Evolutionary conservation across 2,888 invertebrate species (phyloP), one percentile per base, ranked within the genome.

Genomic region (Drosophila percnosoma): DNA sequence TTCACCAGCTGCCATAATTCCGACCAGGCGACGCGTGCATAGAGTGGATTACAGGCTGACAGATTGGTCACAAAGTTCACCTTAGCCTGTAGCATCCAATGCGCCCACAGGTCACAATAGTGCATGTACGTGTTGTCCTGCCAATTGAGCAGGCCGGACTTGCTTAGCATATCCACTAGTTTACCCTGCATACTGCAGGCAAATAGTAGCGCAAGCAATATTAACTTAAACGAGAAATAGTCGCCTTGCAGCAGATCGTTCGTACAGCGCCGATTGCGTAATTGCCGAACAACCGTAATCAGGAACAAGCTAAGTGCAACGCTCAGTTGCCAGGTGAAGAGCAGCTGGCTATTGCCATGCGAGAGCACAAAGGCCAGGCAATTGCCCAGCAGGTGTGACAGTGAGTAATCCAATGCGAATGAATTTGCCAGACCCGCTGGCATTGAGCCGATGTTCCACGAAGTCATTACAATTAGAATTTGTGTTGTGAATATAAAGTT

Each of bases 401-500:
- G 70, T 10, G 92, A 82, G 73, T 91, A 93, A 71, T 93, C 92
- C 45, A 93, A 68, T 4, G 91, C 89, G 52, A 93, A 92, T 18
- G 87, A 64, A 62, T 87, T 91, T 21, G 89, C 82, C 27, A 95
- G 94, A 0, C 95, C 93, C 48, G 80, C 82, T 7, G 91, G 87
- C 34, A 95, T 94, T 0, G 95, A 93, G 68, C 92, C 93, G 0
- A 95, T 85, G 88, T 95, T 95, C 85, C 96, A 96, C 79, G 96
- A 95, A 2, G 95, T 93, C 85, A 97, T 95, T 75, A 97, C 94
- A 5, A 96, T 96, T 7, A 96, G 92, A 0, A 95, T 94, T 92
- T 98, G 97, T 0, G 97, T 97, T 5, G 96, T 94, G 82, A 97
- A 95, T 66, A 97, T 95, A 88, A 97, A 97, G 84, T 97, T 97